These are phyloP conservation scores for Alethe castanea DNA, from an alignment of 2,113 vertebrate genomes.

Conservation along the genomic window DNA sequence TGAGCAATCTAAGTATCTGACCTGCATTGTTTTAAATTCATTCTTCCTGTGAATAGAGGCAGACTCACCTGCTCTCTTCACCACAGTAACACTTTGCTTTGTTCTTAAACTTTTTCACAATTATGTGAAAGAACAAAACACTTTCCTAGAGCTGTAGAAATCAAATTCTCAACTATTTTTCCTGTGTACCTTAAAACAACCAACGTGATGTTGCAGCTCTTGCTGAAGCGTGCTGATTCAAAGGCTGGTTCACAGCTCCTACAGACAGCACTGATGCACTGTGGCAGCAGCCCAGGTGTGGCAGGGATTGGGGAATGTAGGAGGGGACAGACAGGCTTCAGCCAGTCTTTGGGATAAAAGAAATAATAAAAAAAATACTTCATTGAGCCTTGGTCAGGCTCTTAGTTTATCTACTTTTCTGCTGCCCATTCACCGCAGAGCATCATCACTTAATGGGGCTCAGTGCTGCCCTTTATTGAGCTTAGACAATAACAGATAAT, in stretches of 20 bases:
- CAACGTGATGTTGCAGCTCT: neutral
- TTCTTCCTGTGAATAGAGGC: neutral
- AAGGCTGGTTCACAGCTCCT: neutral
- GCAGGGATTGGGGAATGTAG: neutral
- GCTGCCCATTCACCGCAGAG: neutral
- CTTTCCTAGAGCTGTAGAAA: neutral
- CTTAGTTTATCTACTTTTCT: neutral
- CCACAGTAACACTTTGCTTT: neutral
- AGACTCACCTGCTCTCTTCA: neutral
- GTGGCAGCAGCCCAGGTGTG: neutral
- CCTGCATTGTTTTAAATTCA: neutral
- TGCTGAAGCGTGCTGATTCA: rapidly evolving
- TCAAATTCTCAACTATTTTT: neutral
- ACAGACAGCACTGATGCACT: neutral
- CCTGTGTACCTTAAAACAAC: neutral
- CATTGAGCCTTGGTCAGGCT: neutral
- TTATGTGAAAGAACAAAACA: neutral
- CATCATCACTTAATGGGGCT: neutral
- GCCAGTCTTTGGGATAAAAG: neutral
- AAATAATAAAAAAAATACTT: neutral
- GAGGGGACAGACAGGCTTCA: neutral
- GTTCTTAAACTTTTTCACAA: neutral
- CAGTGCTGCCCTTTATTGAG: neutral
- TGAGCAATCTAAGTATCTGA: neutral
- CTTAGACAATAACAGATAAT: neutral